Evolutionary conservation across 2,888 invertebrate genomes (phyloP), one percentile per base, ranked within the genome.

Genomic region (Troides helena): DNA sequence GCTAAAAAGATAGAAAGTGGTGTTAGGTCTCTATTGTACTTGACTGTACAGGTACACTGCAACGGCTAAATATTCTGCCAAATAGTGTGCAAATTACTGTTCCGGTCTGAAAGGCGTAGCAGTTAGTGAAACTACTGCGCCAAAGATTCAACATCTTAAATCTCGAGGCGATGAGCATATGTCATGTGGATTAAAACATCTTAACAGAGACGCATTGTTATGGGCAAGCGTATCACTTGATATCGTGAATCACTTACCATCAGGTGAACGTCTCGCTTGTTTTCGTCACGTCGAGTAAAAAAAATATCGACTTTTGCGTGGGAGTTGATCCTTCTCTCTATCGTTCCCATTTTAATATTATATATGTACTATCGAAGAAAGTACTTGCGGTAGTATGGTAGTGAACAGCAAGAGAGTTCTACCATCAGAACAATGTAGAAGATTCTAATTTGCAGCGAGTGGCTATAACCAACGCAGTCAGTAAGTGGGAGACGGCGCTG

Each of bases 401-500:
- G 12, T 50, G 50, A 50, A 50, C 50, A 50, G 18, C 18, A 17
- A 17, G 18, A 50, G 4, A 30, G 2, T 30, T 30, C 30, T 30
- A 3, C 30, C 30, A 30, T 5, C 30, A 30, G 30, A 30, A 4
- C 30, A 30, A 30, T 30, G 30, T 30, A 30, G 30, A 30, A 30
- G 30, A 18, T 18, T 6, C 10, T 53, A 53, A n/a, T 14, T 69
- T 68, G 1, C 84, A 92, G 92, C 86, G 89, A 0, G 75, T 83
- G 23, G 89, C 90, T 2, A 87, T 90, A 73, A 74, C 79, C 46
- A 90, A 87, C 79, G 86, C 89, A 0, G 79, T 92, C 0, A 86
- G 75, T 69, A 75, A 79, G 1, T 90, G 90, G 90, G 91, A 89
- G 70, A 75, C 81, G 0, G 71, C 81, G 0, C 65, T 87, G 0